A percentile compares a stretch with the other conserved stretches of the same genome.
Conservation (phyloP, 2,797 vertebrate species). For the Anisognathus igniventris region DNA sequence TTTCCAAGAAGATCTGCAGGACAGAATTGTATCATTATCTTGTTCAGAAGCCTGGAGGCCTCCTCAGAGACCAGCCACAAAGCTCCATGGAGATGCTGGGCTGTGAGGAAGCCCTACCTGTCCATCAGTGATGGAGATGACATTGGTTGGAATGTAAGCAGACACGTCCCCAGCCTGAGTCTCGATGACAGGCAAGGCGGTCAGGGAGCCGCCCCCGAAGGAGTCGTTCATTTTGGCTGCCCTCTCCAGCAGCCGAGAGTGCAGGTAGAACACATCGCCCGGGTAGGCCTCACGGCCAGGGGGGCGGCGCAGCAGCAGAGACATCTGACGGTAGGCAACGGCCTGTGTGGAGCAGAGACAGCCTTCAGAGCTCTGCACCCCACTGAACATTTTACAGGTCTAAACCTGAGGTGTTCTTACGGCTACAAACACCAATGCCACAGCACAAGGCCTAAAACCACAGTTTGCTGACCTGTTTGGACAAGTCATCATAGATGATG, state of each 20-base stretch:
- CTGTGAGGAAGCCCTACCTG: constrained; percentile 75
- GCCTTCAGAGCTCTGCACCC: not conserved
- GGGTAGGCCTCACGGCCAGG: constrained; percentile 97
- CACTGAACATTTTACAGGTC: accelerated
- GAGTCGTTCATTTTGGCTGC: constrained; percentile 98
- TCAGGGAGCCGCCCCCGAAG: constrained; percentile 94
- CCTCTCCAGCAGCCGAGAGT: constrained; percentile 96
- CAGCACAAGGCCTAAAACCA: accelerated
- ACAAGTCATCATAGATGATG: constrained; percentile 98
- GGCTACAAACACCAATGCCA: not conserved
- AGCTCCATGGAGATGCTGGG: accelerated
- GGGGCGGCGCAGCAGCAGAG: constrained; percentile 93
- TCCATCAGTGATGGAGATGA: constrained; percentile 98
- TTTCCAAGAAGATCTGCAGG: constrained; percentile 95
- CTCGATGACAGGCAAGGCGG: constrained; percentile 94
- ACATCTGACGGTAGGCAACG: constrained; percentile 98
- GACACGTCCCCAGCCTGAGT: constrained; percentile 98
- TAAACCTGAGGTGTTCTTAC: not conserved
- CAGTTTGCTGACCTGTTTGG: constrained; percentile 86
- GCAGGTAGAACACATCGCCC: constrained; percentile 97
- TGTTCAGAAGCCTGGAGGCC: not conserved
- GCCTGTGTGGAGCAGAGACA: constrained; percentile 71
- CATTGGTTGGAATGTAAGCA: constrained; percentile 98
- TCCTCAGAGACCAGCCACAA: not conserved
- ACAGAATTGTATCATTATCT: not conserved